These are phyloP conservation scores for Metopia argyrocephala DNA, from an alignment of 2,888 invertebrate genomes.

Conservation along the genomic window DNA sequence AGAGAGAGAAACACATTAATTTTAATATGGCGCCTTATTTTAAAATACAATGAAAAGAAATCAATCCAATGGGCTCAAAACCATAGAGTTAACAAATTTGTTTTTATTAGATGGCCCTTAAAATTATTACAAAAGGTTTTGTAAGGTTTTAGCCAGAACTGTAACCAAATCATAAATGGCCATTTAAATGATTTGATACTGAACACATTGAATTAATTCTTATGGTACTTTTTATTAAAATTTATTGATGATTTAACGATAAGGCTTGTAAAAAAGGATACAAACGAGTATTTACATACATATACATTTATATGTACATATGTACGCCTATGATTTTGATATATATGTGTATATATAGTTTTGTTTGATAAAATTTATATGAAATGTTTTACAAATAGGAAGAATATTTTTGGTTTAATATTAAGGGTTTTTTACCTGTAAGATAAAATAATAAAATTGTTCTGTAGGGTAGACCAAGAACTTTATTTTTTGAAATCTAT, in stretches of 20 bases:
- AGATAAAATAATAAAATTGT: too few relatives aligned
- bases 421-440: too few relatives aligned
- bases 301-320: neutral
- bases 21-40: constrained; percentile 36
- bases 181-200: too few relatives aligned
- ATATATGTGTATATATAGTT: too few relatives aligned
- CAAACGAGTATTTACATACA: neutral
- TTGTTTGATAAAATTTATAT: too few relatives aligned
- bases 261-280: constrained; percentile 26
- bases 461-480: too few relatives aligned
- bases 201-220: neutral
- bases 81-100: neutral
- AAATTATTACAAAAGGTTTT: neutral
- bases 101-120: neutral
- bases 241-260: neutral
- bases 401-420: too few relatives aligned
- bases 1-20: neutral
- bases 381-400: too few relatives aligned
- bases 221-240: neutral
- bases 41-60: neutral
- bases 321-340: too few relatives aligned
- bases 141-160: neutral
- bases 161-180: neutral
- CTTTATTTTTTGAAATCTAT: too few relatives aligned
- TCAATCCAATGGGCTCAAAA: neutral